Evolutionary conservation across 2,113 vertebrate genomes (phyloP).

Genomic region (Rhabdomys dilectus): DNA sequence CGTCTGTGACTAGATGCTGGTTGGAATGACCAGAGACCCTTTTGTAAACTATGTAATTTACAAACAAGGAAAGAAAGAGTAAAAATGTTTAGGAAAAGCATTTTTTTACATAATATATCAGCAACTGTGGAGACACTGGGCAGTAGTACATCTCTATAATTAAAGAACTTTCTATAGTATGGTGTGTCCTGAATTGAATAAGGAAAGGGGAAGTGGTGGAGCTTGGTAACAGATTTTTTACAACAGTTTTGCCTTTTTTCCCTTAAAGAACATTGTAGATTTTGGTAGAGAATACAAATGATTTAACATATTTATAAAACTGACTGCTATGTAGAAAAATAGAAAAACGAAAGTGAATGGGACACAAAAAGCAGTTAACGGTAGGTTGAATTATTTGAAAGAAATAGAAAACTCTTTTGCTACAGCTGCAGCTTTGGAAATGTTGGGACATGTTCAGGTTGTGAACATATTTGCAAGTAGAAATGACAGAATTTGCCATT

Average conservation of each 20-base stretch:
- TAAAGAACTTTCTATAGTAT: not conserved
- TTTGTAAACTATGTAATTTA: not conserved
- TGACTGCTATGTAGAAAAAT: not conserved
- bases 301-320: not conserved
- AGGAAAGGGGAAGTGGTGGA: not conserved
- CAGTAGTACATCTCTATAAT: not conserved
- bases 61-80: not conserved
- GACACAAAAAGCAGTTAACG: not conserved
- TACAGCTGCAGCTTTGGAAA: not conserved
- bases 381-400: not conserved
- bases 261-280: not conserved
- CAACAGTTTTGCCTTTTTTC: not conserved
- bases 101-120: not conserved
- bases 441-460: not conserved
- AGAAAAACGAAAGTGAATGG: not conserved
- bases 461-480: not conserved
- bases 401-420: not conserved
- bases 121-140: not conserved
- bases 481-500: slow-evolving; percentile 2
- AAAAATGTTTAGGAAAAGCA: not conserved
- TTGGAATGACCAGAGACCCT: not conserved
- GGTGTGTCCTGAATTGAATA: not conserved
- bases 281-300: not conserved
- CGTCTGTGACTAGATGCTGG: not conserved
- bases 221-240: not conserved